Conservation (phyloP, 2,888 invertebrate genomes). For the Gerris lacustris region DNA sequence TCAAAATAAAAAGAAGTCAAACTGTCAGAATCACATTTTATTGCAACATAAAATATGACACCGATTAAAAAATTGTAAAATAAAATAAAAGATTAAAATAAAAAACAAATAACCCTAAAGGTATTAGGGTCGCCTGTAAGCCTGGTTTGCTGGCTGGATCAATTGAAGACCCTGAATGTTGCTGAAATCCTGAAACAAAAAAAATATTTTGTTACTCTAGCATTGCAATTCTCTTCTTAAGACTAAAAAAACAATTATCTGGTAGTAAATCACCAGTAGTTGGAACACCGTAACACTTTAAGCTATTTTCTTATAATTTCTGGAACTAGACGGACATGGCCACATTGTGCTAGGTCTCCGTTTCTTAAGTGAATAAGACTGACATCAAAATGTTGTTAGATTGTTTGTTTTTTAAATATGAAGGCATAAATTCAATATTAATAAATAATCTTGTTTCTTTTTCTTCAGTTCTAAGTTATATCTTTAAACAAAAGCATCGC, state of each 20-base stretch:
- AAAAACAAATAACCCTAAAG: background rate
- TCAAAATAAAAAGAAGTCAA: too few relatives aligned
- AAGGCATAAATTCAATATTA: too few relatives aligned
- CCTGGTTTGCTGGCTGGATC: conserved; percentile 62
- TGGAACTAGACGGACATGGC: too few relatives aligned
- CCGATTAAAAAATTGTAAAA: background rate
- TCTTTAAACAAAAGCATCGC: too few relatives aligned
- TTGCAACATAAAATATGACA: too few relatives aligned
- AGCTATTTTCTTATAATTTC: background rate
- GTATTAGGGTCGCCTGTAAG: conserved; percentile 37
- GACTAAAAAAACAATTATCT: conserved; percentile 5
- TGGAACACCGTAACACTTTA: background rate
- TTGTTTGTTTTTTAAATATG: too few relatives aligned
- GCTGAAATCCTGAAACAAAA: conserved; percentile 57
- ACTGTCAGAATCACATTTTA: too few relatives aligned
- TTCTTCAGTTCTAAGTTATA: too few relatives aligned
- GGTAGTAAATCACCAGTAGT: background rate
- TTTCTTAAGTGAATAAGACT: too few relatives aligned
- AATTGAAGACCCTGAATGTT: conserved; percentile 85
- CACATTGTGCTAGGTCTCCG: too few relatives aligned
- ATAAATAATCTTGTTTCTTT: too few relatives aligned
- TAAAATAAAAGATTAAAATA: background rate
- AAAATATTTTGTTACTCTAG: conserved; percentile 7
- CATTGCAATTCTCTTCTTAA: conserved; percentile 7
- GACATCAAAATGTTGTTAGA: too few relatives aligned